These are phyloP conservation scores for Lates calcarifer DNA, from an alignment of 2,113 vertebrate species.

Conservation along the genomic window DNA sequence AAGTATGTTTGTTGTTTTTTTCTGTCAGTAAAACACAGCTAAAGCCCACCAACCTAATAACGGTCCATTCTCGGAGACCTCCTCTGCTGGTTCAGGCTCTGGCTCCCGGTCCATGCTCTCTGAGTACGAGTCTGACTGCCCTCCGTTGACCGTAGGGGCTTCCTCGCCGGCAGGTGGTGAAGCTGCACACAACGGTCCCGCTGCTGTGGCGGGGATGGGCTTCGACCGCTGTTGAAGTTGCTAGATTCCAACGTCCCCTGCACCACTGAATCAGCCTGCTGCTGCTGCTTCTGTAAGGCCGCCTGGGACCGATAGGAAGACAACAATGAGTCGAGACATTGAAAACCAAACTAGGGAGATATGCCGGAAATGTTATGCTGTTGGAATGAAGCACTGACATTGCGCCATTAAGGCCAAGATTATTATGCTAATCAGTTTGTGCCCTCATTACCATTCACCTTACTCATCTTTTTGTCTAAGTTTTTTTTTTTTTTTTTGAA, in stretches of 20 bases:
- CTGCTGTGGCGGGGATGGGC: constrained; percentile 47
- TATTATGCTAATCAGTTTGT: neutral
- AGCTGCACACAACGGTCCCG: constrained; percentile 54
- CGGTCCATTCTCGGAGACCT: constrained; percentile 94
- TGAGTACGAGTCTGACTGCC: constrained; percentile 88
- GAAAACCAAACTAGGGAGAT: neutral
- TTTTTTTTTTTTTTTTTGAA: too few relatives aligned
- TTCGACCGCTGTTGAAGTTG: constrained; percentile 72
- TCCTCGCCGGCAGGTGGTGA: constrained; percentile 84
- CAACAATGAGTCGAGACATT: neutral
- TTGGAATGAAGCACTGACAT: neutral
- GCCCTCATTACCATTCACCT: neutral
- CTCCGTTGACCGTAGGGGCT: constrained; percentile 89
- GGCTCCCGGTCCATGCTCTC: constrained; percentile 89
- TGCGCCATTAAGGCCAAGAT: neutral
- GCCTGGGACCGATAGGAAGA: constrained; percentile 82
- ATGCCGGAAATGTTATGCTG: neutral
- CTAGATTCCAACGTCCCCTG: constrained; percentile 82
- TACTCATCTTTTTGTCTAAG: too few relatives aligned
- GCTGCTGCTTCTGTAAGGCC: constrained; percentile 92
- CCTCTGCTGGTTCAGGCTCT: constrained; percentile 91
- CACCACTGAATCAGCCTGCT: constrained; percentile 84
- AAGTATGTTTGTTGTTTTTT: neutral
- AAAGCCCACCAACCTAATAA: constrained; percentile 84
- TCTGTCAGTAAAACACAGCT: neutral